Percentiles rank a stretch among this genome's conserved stretches.
Conservation (phyloP, 2,113 vertebrate genomes). For the Melanostigma gelatinosum region DNA sequence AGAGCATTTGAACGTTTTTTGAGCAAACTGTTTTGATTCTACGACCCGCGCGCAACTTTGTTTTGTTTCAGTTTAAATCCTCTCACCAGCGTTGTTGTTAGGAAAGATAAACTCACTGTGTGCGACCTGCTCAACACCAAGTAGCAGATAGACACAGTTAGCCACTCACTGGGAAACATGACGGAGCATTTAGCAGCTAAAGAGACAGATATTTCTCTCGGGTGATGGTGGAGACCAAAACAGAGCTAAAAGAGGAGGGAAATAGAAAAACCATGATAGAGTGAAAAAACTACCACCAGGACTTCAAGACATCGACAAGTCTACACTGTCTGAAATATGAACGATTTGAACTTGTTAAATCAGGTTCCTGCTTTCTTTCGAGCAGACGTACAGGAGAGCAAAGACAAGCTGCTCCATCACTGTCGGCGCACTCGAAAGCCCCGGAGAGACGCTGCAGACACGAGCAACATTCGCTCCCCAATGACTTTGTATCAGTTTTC, state of each 20-base stretch:
- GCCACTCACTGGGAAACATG: not conserved
- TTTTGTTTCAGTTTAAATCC: not conserved
- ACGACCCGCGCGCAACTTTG: too few species aligned
- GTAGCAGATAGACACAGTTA: not conserved
- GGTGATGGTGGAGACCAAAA: not conserved
- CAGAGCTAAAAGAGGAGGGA: not conserved
- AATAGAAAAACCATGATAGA: not conserved
- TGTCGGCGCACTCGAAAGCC: not conserved
- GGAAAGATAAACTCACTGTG: not conserved
- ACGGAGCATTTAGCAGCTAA: conserved; percentile 1
- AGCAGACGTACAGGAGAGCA: not conserved
- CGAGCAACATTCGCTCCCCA: not conserved
- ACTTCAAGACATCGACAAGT: not conserved
- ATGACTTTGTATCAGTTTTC: not conserved
- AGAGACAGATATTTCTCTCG: not conserved
- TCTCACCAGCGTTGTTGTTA: not conserved
- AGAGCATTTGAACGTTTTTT: not conserved
- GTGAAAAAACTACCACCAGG: too few species aligned
- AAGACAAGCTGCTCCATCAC: not conserved
- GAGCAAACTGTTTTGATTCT: not conserved
- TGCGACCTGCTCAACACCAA: not conserved
- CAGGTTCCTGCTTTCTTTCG: not conserved
- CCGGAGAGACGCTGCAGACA: not conserved
- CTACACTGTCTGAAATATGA: not conserved
- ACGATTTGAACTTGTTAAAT: not conserved